Conservation (phyloP, 30 jellyfish, hydroid and myxozoan genomes). For the Catostylus mosaicus region DNA sequence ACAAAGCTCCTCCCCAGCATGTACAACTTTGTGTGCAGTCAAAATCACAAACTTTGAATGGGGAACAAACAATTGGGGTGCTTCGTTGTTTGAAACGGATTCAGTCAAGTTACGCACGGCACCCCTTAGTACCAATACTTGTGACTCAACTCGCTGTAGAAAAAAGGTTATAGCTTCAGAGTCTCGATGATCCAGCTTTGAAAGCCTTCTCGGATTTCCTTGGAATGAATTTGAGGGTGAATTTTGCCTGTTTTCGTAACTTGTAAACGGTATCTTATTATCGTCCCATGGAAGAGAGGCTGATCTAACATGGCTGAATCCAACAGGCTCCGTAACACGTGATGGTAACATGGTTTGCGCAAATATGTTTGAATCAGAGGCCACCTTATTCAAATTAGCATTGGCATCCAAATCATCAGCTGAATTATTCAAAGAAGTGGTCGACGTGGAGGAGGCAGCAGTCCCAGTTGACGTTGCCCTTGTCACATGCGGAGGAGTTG, state of each 20-base stretch:
- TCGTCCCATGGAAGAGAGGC: constrained; percentile 96
- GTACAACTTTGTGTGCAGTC: constrained; percentile 98
- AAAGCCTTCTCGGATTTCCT: constrained; percentile 36
- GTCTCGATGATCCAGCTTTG: constrained; percentile 93
- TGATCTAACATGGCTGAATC: constrained; percentile 79
- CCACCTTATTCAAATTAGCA: constrained; percentile 56
- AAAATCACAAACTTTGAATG: constrained; percentile 94
- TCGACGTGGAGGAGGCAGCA: constrained; percentile 62
- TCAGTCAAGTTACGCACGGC: constrained; percentile 93
- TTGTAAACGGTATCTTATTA: constrained; percentile 62
- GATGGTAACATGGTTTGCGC: constrained; percentile 75
- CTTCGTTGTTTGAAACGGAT: constrained; percentile 90
- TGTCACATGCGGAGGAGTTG: constrained; percentile 52
- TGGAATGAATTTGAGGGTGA: neutral
- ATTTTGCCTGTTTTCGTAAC: constrained; percentile 29
- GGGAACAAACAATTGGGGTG: constrained; percentile 90
- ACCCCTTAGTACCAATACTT: constrained; percentile 85
- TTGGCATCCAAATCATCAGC: constrained; percentile 55
- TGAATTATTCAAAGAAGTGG: constrained; percentile 29
- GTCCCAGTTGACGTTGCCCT: constrained; percentile 71
- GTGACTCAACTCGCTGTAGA: constrained; percentile 97
- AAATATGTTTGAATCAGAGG: constrained; percentile 84
- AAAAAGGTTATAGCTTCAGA: constrained; percentile 88
- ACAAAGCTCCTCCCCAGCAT: constrained; percentile 90
- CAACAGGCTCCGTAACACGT: constrained; percentile 55